Evolutionary conservation across 2,888 invertebrate species (phyloP), one percentile per base, ranked within the genome.

Genomic region (Frankliniella intonsa): DNA sequence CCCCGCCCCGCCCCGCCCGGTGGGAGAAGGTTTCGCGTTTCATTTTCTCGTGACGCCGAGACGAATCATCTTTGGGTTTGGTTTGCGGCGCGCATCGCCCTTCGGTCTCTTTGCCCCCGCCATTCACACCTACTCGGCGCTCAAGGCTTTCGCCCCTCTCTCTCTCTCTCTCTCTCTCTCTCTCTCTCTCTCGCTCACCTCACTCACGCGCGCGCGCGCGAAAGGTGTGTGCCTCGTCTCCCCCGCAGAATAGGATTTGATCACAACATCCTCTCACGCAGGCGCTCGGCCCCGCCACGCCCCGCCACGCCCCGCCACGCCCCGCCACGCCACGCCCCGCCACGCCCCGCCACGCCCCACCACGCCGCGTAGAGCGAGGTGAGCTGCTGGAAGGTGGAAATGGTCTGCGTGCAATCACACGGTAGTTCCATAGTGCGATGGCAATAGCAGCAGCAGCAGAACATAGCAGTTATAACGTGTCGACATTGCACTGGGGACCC

Each of bases 151-250:
- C 38, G 38, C 5, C 38, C 38, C 69, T 22, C 69, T 22, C 22
- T 69, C 69, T 22, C 69, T 69, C 69, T 65, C 65, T 65, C 65
- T 65, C 65, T 65, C 65, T 65, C 65, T 65, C 65, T 65, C 65
- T 65, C 17, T 65, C 65, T 65, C 17, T 65, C 65, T 65, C 65
- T 65, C 65, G 3, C 65, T 65, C 65, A 8, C 65, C n/a, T 19
- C 69, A 69, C 69, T 22, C 69, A 22, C 69, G 9, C 69, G 11
- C 69, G 22, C 69, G 22, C 69, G 22, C 69, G 22, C 69, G 11
- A 38, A 38, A 38, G 38, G 62, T 17, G 55, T 17, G 55, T 17
- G 62, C 69, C 22, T 12, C 25, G 22, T 76, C 69, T 25, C 22
- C 25, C 19, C 69, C 22, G 69, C 69, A 25, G 69, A 25, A 25